Conservation (phyloP, 2,113 vertebrate genomes). For the Ammodytes dubius region DNA sequence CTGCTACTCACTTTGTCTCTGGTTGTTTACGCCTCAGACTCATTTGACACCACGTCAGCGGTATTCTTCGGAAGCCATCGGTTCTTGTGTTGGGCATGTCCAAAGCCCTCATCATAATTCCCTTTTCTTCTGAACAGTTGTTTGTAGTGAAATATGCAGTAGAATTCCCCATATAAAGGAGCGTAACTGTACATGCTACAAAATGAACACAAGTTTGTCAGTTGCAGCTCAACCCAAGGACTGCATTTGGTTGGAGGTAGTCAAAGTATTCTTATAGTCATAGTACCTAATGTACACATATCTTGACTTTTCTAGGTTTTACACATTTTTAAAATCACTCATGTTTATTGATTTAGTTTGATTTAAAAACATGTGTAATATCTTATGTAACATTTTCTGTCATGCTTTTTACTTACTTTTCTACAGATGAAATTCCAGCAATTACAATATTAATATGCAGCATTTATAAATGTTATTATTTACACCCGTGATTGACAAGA, state of each 20-base stretch:
- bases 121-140: constrained; percentile 85
- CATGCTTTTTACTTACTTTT: background rate
- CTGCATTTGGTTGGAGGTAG: background rate
- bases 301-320: background rate
- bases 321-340: background rate
- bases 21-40: constrained; percentile 58
- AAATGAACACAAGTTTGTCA: constrained; percentile 58
- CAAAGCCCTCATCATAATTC: constrained; percentile 85
- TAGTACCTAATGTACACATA: background rate
- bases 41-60: background rate
- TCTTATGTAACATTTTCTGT: background rate
- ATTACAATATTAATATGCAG: background rate
- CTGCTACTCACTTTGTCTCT: constrained; percentile 34
- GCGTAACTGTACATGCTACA: constrained; percentile 82
- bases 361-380: no score
- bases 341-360: background rate
- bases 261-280: background rate
- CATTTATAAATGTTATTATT: background rate
- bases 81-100: constrained; percentile 82
- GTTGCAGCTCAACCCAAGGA: constrained; percentile 8
- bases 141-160: constrained; percentile 87
- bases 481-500: background rate
- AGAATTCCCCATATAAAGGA: constrained; percentile 82
- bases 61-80: constrained; percentile 71
- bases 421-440: background rate